Evolutionary conservation across 1,140 invertebrate genomes (phyloP), one percentile per base, ranked within the genome.

Genomic region (Listronotus oregonensis): DNA sequence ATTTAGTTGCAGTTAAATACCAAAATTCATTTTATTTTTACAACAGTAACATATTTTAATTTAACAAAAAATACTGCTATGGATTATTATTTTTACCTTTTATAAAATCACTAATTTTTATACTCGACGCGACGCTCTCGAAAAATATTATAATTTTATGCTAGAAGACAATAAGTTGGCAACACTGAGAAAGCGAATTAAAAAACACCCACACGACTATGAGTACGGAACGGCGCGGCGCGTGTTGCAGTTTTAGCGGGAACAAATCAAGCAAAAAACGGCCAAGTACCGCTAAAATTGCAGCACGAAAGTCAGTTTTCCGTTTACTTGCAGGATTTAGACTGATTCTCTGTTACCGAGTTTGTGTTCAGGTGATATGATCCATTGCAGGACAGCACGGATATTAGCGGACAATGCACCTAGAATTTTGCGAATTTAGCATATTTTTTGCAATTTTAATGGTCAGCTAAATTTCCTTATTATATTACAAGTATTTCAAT

Each of bases 311-410:
- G 7, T 54, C 14, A 31, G 49, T 54, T 54, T 63, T 40, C 50
- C 51, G 60, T 54, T 63, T 50, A 54, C 60, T 31, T 34, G 60
- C 49, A 63, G 60, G 60, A 63, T 27, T 54, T 44, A 63, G 37
- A 63, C 60, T 63, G 60, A 63, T 54, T 39, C 60, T 63, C 40
- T 12, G 27, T 18, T 63, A 32, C 18, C 51, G 21, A 37, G 32
- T 51, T 18, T 18, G 8, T 27, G 43, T 51, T 39, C 34, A 51
- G 34, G 43, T 61, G 46, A 61, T 61, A 42, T 61, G 60, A 34
- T 37, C 18, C 17, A 54, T 37, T 43, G 37, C 46, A 54, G 60
- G 49, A 43, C 51, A 54, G 11, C 17, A 14, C 47, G 34, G 8
- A 37, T 37, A 10, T 37, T 8, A 8, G 3, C 34, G 60, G 50